Evolutionary conservation across 2,888 invertebrate genomes (phyloP), one percentile per base, ranked within the genome.

Genomic region (Drosophila sordidula): DNA sequence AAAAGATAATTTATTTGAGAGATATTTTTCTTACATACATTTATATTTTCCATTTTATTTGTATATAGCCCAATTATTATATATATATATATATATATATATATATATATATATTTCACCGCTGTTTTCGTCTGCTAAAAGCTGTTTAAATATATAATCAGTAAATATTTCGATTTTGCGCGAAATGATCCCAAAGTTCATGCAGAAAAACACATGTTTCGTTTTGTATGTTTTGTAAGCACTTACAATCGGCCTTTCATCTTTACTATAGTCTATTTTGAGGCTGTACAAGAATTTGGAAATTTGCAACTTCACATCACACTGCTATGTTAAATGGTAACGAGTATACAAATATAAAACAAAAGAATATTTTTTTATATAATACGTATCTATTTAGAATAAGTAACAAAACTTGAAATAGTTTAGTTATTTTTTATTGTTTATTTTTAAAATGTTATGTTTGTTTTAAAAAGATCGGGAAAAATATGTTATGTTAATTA

Each of bases 71-170:
- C n/a, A n/a, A 18, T 18, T 18, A 18, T 18, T 18, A n/a, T n/a
- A n/a, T n/a, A n/a, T n/a, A n/a, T n/a, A n/a, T n/a, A n/a, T n/a
- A n/a, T n/a, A n/a, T n/a, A n/a, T n/a, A n/a, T n/a, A n/a, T n/a
- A n/a, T n/a, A n/a, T n/a, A n/a, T n/a, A n/a, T n/a, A n/a, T n/a
- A n/a, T n/a, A n/a, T n/a, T n/a, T n/a, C n/a, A n/a, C n/a, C n/a
- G n/a, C n/a, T n/a, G n/a, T 22, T 11, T 36, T 6, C 8, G 14
- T 34, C 4, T 8, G 16, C 18, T 26, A 16, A 34, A 18, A 18
- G 34, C 59, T 26, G 18, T 34, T 59, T 34, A 42, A 58, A 59
- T 26, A 59, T 42, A 42, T 42, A 25, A 25, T 57, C 29, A 32
- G 25, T 32, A 41, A 22, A 25, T n/a, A 56, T 34, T 34, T 57